Conservation (phyloP, 2,888 invertebrate genomes). For the Netelia virgata region DNA sequence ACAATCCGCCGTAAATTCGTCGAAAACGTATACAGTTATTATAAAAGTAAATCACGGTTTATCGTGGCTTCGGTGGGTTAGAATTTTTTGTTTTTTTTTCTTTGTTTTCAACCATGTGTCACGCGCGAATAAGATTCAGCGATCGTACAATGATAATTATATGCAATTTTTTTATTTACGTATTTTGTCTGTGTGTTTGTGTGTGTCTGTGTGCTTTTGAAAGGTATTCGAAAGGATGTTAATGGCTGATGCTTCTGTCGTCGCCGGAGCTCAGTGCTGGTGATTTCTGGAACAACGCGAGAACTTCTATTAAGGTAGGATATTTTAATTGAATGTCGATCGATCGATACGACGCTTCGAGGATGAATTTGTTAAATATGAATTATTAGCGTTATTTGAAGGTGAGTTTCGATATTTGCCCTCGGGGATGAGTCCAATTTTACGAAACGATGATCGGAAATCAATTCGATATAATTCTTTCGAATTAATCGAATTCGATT, state of each 20-base stretch:
- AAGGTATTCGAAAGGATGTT: slow-evolving; percentile 50
- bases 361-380: not conserved
- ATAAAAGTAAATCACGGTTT: slow-evolving; percentile 73
- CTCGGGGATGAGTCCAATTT: not conserved
- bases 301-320: slow-evolving; percentile 45
- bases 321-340: slow-evolving; percentile 38
- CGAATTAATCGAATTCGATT: not conserved
- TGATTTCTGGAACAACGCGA: slow-evolving; percentile 78
- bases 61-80: slow-evolving; percentile 65
- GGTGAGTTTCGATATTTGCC: not conserved
- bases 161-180: slow-evolving; percentile 30
- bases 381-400: not conserved
- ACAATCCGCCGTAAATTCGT: slow-evolving; percentile 44
- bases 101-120: slow-evolving; percentile 35
- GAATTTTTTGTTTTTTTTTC: slow-evolving; percentile 38
- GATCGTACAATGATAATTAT: slow-evolving; percentile 54
- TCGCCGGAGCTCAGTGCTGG: slow-evolving; percentile 79
- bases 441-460: slow-evolving; percentile 12
- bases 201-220: slow-evolving; percentile 47
- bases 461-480: not conserved
- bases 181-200: slow-evolving; percentile 35
- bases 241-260: slow-evolving; percentile 79
- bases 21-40: slow-evolving; percentile 63
- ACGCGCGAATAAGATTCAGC: slow-evolving; percentile 40
- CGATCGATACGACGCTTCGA: not conserved